Percentiles rank a stretch among this genome's conserved stretches.
phyloP scores from a whole-genome alignment of 1,140 invertebrate species.

The Procambarus clarkii region DNA sequence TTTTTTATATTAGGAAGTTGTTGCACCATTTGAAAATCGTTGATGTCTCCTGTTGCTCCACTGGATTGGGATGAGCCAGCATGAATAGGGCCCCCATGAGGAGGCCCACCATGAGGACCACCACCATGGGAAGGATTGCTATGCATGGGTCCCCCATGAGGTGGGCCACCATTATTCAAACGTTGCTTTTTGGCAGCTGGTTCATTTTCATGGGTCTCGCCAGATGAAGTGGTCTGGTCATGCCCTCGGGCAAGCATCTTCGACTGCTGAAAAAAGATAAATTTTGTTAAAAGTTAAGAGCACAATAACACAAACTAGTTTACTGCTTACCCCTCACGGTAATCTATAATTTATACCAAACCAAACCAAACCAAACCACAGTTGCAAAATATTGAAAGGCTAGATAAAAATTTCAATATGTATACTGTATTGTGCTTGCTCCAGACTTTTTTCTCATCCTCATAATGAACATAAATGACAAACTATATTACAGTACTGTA shows the following conservation, averaged over 20 bases:
- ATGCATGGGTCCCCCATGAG: constrained; percentile 44
- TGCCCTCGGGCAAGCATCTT: constrained; percentile 66
- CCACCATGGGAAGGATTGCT: constrained; percentile 50
- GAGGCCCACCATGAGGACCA: constrained; percentile 29
- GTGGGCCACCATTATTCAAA: constrained; percentile 51
- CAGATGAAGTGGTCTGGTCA: constrained; percentile 69
- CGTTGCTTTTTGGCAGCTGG: constrained; percentile 68
- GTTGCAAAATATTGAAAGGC: no score
- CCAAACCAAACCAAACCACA: no score
- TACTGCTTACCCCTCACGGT: no score
- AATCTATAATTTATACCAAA: no score
- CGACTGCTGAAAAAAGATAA: constrained; percentile 58
- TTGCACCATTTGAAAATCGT: constrained; percentile 67
- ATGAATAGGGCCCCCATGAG: constrained; percentile 38
- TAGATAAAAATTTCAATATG: no score
- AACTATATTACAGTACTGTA: no score
- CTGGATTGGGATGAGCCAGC: constrained; percentile 53
- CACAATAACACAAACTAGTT: no score
- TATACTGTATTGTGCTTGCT: no score
- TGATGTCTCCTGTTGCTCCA: constrained; percentile 47
- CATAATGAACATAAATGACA: no score
- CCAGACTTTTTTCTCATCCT: no score
- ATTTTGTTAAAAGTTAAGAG: no score
- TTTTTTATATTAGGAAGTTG: constrained; percentile 67
- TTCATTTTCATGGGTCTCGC: constrained; percentile 66